Conservation (phyloP, 1,140 invertebrate species). For the Octopus sinensis region DNA sequence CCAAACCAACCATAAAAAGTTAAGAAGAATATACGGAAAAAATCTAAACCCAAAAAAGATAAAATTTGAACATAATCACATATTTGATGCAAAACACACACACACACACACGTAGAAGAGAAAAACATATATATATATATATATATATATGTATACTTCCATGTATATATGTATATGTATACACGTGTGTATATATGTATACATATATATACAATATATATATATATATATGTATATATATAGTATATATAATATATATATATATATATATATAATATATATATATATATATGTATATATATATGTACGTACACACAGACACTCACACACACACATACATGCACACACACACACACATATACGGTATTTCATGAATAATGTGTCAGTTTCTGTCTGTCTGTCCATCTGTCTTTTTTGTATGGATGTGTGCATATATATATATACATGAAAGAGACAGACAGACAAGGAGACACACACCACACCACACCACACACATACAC, state of each 20-base stretch:
- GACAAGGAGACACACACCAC: no score
- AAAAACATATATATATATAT: background rate
- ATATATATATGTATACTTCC: background rate
- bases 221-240: background rate
- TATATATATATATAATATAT: background rate
- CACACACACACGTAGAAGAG: no score
- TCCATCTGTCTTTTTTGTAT: no score
- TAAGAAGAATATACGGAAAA: no score
- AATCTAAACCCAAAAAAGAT: no score
- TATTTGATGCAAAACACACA: no score
- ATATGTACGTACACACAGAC: background rate
- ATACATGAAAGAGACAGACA: no score
- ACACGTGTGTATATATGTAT: background rate
- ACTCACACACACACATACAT: background rate
- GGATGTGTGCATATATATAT: no score
- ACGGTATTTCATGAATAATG: background rate
- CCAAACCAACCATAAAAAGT: no score
- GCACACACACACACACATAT: background rate
- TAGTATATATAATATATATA: background rate
- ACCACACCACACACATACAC: no score
- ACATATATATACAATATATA: background rate
- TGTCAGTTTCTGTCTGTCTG: no score
- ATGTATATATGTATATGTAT: background rate
- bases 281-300: slow-evolving; percentile 10
- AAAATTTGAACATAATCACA: no score